These are phyloP conservation scores for Himalopsyche tibetana DNA, from an alignment of 2,888 invertebrate species.

Conservation along the genomic window DNA sequence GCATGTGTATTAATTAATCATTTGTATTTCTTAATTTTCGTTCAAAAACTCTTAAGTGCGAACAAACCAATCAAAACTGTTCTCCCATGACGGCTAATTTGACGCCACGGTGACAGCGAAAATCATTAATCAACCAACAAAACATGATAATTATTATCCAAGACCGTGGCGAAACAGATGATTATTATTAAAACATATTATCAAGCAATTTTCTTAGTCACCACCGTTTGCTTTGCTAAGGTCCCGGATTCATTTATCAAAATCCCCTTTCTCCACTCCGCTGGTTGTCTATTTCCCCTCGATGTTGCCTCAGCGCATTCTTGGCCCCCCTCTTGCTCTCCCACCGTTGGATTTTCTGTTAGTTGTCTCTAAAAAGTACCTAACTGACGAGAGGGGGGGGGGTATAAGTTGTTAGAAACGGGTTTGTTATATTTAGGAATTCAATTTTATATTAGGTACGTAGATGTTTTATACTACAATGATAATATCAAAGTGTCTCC, in stretches of 20 bases:
- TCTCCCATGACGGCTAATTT: constrained; percentile 29
- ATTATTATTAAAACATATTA: constrained; percentile 65
- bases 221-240: constrained; percentile 62
- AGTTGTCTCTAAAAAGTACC: neutral
- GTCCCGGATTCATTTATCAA: constrained; percentile 60
- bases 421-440: constrained; percentile 24
- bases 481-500: too few species aligned
- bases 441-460: constrained; percentile 1
- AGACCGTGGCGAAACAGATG: constrained; percentile 60
- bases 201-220: constrained; percentile 63
- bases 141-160: constrained; percentile 61
- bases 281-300: constrained; percentile 73
- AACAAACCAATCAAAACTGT: constrained; percentile 9
- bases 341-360: constrained; percentile 28
- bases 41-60: neutral
- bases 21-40: neutral
- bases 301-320: constrained; percentile 38
- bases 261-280: constrained; percentile 35
- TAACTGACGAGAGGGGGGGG: neutral
- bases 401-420: constrained; percentile 4
- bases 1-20: too few species aligned
- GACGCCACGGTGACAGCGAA: constrained; percentile 45
- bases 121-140: constrained; percentile 57
- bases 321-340: constrained; percentile 18
- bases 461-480: too few species aligned